Conservation (phyloP, 2,888 invertebrate species). For the Tachystola acroxantha region DNA sequence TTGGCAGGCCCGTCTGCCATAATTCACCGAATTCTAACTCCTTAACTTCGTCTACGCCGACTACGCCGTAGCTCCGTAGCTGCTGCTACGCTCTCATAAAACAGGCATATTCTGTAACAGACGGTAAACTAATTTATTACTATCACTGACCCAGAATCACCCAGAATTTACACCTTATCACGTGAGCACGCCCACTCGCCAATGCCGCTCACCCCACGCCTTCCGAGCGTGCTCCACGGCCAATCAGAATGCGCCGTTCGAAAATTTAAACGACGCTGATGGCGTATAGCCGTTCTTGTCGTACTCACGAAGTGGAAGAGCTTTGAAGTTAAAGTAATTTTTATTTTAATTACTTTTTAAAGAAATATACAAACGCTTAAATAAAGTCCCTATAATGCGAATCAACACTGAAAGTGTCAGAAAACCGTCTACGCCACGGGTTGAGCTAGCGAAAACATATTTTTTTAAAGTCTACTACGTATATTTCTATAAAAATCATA, state of each 20-base stretch:
- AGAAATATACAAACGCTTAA: background rate
- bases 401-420: too few species aligned
- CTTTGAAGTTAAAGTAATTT: slow-evolving; percentile 10
- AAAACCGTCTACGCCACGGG: too few species aligned
- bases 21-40: background rate
- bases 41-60: slow-evolving; percentile 6
- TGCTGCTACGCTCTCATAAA: slow-evolving; percentile 31
- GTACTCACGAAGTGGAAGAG: slow-evolving; percentile 20
- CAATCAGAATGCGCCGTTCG: slow-evolving; percentile 61
- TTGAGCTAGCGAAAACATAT: too few species aligned
- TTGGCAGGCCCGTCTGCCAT: background rate
- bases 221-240: slow-evolving; percentile 50
- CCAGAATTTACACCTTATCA: slow-evolving; percentile 48
- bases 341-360: background rate
- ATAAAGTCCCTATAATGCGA: background rate
- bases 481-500: too few species aligned
- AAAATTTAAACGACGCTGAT: slow-evolving; percentile 51
- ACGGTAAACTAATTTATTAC: slow-evolving; percentile 52
- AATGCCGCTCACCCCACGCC: slow-evolving; percentile 58
- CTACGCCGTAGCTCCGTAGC: slow-evolving; percentile 56
- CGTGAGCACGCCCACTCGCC: slow-evolving; percentile 61
- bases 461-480: too few species aligned
- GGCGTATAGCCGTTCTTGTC: slow-evolving; percentile 57
- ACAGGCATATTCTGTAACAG: slow-evolving; percentile 44
- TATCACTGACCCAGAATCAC: slow-evolving; percentile 42